phyloP scores from a whole-genome alignment of 2,888 invertebrate genomes.

The Hirtodrosophila histrioides region DNA sequence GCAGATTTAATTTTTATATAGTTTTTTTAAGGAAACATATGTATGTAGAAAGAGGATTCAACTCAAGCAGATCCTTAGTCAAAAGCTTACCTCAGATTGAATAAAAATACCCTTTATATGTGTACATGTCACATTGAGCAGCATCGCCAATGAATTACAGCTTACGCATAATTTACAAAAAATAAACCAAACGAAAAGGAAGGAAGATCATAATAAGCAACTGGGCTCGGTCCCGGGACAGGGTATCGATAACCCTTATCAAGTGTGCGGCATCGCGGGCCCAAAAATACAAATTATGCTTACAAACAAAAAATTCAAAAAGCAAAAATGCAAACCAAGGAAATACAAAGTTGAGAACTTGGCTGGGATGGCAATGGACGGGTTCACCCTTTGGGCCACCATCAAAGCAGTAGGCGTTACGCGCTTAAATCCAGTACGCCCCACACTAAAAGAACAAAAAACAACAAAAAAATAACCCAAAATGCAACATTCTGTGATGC shows the following conservation, averaged over 20 bases:
- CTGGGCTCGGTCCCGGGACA: conserved; percentile 31
- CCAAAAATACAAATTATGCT: conserved; percentile 71
- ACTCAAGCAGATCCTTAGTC: too few relatives aligned
- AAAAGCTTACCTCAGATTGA: too few relatives aligned
- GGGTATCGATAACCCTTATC: conserved; percentile 71
- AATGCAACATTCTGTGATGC: conserved; percentile 50
- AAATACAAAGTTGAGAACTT: conserved; percentile 36
- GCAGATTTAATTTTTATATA: too few relatives aligned
- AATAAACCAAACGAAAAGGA: conserved; percentile 1
- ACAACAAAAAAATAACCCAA: not conserved
- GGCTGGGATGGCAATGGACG: conserved; percentile 12
- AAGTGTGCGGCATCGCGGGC: conserved; percentile 63
- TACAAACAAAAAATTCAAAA: conserved; percentile 33
- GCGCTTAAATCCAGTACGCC: conserved; percentile 50
- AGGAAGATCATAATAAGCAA: conserved; percentile 53
- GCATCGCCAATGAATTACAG: conserved; percentile 44
- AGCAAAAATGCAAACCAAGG: conserved; percentile 6
- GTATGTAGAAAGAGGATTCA: too few relatives aligned
- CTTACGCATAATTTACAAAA: conserved; percentile 24
- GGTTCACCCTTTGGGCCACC: conserved; percentile 43
- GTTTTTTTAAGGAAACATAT: too few relatives aligned
- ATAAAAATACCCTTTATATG: not conserved
- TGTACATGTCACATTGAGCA: conserved; percentile 3
- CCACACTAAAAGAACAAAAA: conserved; percentile 27
- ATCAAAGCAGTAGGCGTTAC: conserved; percentile 55